Evolutionary conservation across 2,888 invertebrate genomes (phyloP).

Genomic region (Chesias legatella): DNA sequence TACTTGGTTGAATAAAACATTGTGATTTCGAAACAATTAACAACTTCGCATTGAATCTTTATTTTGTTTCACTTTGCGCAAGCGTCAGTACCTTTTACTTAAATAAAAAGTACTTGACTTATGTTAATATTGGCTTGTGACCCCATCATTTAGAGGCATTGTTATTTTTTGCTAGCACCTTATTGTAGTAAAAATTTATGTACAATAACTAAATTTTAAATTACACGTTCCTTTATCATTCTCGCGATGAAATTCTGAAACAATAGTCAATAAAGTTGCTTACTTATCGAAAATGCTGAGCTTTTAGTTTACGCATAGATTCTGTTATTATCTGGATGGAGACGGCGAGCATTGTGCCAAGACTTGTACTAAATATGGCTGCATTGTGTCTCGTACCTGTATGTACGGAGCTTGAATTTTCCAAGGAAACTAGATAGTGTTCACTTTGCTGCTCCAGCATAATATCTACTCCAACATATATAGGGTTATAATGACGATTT

Average conservation of each 20-base stretch:
- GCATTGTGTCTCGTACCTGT: not conserved
- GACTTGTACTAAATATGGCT: not conserved
- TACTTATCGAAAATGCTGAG: constrained; percentile 11
- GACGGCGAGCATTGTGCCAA: constrained; percentile 11
- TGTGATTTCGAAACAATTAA: too few species aligned
- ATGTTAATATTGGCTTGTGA: constrained; percentile 6
- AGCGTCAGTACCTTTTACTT: too few species aligned
- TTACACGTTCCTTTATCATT: constrained; percentile 10
- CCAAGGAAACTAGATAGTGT: not conserved
- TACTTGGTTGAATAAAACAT: too few species aligned
- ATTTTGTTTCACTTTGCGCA: too few species aligned
- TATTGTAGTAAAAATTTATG: constrained; percentile 7
- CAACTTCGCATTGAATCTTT: too few species aligned
- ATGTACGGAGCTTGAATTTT: not conserved
- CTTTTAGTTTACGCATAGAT: constrained; percentile 1
- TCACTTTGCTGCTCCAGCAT: too few species aligned
- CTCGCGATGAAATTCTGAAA: constrained; percentile 17
- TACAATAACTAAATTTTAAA: constrained; percentile 17
- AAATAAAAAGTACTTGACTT: too few species aligned
- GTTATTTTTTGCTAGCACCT: constrained; percentile 12
- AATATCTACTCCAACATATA: too few species aligned
- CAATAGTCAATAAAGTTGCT: constrained; percentile 26
- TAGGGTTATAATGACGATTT: too few species aligned
- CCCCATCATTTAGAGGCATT: constrained; percentile 11
- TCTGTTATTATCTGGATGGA: constrained; percentile 8